Evolutionary conservation across 2,888 invertebrate species (phyloP), one percentile per base, ranked within the genome.

Genomic region (Epistrophella euchroma): DNA sequence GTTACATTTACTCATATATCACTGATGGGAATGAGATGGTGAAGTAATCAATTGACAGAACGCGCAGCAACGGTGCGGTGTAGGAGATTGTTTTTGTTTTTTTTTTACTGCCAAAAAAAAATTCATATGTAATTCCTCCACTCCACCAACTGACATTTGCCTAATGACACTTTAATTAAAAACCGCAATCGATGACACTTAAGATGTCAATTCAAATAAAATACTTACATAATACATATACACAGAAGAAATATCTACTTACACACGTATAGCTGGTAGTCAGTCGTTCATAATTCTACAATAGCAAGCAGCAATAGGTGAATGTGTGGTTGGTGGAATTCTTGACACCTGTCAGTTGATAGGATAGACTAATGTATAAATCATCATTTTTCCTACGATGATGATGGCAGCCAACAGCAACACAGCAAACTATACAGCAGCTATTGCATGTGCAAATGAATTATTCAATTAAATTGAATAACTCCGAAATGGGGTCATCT

Each of bases 161-260:
- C 66, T 77, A 85, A 86, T 81, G 85, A 86, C 85, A 78, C 82
- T 86, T 78, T 86, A 77, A 86, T 78, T 77, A 82, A 86, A 82
- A 77, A 74, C 74, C 77, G 64, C 81, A 82, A 81, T 86, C 86
- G 77, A 86, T 82, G 82, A 78, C 73, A 77, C 77, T 77, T 58
- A 78, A 77, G 82, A 82, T 71, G 77, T 78, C 74, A 74, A 56
- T 71, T 71, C 11, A 64, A 74, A 52, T 68, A 68, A 68, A 40
- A 52, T 66, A 35, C 68, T 52, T 52, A 52, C 40, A 22, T 60
- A 40, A 60, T 52, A 47, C 1, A 19, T 19, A 5, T 4, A 4
- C 7, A 52, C 15, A 52, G 7, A 52, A 6, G n/a, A 15, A 32
- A 32, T 32, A 28, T 28, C 28, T 28, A 28, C 1, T 2, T 40